phyloP scores from a whole-genome alignment of 2,888 invertebrate genomes.

The Rutpela maculata region DNA sequence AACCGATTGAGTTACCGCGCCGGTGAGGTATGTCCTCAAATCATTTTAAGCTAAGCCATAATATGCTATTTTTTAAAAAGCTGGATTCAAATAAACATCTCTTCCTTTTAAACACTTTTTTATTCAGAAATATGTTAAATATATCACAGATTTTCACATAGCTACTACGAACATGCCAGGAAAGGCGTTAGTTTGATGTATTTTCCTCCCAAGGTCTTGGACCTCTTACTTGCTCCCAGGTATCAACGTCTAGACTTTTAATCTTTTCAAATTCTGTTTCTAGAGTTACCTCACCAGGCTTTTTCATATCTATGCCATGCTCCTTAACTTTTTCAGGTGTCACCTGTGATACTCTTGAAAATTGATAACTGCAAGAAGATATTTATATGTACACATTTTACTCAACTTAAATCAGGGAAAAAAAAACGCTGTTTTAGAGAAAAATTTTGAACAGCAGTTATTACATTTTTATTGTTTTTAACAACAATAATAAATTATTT shows the following conservation, averaged over 20 bases:
- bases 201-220: slow-evolving; percentile 90
- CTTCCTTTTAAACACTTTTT: background rate
- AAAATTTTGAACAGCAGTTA: too few species aligned
- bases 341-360: slow-evolving; percentile 77
- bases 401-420: too few species aligned
- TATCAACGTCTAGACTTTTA: slow-evolving; percentile 83
- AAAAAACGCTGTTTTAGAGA: too few species aligned
- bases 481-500: too few species aligned
- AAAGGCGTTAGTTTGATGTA: background rate
- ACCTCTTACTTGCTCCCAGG: slow-evolving; percentile 91
- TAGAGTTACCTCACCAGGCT: slow-evolving; percentile 81
- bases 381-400: slow-evolving; percentile 6
- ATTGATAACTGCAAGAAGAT: slow-evolving; percentile 72
- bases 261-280: slow-evolving; percentile 86
- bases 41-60: too few species aligned
- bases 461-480: too few species aligned
- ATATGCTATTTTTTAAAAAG: too few species aligned
- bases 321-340: slow-evolving; percentile 81
- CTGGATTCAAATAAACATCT: too few species aligned
- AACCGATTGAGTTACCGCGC: too few species aligned
- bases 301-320: slow-evolving; percentile 81
- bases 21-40: too few species aligned
- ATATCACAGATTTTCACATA: background rate
- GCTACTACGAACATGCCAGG: background rate
- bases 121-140: background rate